These are phyloP conservation scores for Cirrhinus mrigala DNA, from an alignment of 2,797 vertebrate species.

Conservation along the genomic window DNA sequence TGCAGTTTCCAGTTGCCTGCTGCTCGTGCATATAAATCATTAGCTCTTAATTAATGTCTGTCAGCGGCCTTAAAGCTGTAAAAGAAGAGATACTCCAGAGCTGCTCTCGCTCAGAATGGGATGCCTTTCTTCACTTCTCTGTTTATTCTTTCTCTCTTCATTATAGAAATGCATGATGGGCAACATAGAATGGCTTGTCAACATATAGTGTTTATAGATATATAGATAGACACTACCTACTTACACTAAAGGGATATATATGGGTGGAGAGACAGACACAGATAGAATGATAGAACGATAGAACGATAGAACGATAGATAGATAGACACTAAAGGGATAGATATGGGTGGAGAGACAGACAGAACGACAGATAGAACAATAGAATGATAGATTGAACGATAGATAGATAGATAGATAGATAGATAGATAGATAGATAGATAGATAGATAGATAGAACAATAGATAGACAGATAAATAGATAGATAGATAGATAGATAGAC, in stretches of 20 bases:
- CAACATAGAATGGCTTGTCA: not conserved
- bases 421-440: not conserved
- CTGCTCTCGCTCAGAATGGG: conserved; percentile 63
- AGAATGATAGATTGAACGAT: not conserved
- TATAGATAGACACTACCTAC: not conserved
- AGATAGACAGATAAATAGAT: not conserved
- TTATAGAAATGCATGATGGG: conserved; percentile 47
- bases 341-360: not conserved
- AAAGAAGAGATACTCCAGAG: conserved; percentile 78
- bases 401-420: not conserved
- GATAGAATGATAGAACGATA: too few species aligned
- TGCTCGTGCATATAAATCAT: conserved; percentile 81
- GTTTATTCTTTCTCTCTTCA: conserved; percentile 45
- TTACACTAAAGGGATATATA: too few species aligned
- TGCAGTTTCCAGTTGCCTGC: conserved; percentile 76
- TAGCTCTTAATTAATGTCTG: conserved; percentile 83
- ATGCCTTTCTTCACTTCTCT: conserved; percentile 53
- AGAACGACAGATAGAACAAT: not conserved
- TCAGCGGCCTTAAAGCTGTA: conserved; percentile 72
- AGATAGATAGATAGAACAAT: not conserved
- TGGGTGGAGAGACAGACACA: too few species aligned
- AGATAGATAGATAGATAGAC: not conserved
- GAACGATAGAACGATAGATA: not conserved
- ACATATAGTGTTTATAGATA: not conserved
- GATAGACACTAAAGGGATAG: not conserved